Evolutionary conservation across 2,113 vertebrate genomes (phyloP), one percentile per base, ranked within the genome.

Genomic region (Butorides virescens): DNA sequence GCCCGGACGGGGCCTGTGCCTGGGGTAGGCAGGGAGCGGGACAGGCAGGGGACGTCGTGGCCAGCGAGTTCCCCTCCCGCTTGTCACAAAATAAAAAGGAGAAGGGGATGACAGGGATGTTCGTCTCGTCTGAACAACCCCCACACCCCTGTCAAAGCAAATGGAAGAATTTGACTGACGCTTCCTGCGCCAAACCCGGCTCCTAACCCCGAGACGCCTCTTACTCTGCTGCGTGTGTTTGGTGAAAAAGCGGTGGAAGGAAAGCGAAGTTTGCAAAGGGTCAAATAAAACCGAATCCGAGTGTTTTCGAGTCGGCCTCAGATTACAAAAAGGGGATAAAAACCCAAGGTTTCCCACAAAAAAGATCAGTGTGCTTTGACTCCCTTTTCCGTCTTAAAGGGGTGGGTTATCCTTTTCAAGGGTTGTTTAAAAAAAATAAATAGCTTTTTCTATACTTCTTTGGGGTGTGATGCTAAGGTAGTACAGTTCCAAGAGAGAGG

Each of bases 281-380:
- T 37, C 4, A 2, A 58, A 84, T 84, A 52, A 91, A 71, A 36
- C 4, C 9, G 39, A 68, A 83, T 72, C 15, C 3, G 7, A 74
- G 37, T 50, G n/a, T 13, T 83, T 49, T 74, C 0, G 0, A 4
- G 0, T 44, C 86, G 52, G 15, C 37, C 36, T 50, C 3, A 7
- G 52, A 15, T 89, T 71, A 63, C 23, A 67, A 62, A 86, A 86
- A 93, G 29, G 71, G 53, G 20, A 22, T 76, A 50, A 86, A 39
- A 74, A 86, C n/a, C 26, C 18, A 17, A 63, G 58, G n/a, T 58
- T 93, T 96, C 47, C 18, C 80, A 10, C 0, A 11, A 1, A 15
- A 74, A 68, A 61, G 1, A 52, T 26, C 12, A 9, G 8, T 2
- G 2, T 47, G 32, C 2, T 63, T 82, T 77, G 81, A 25, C 23